Conservation (phyloP, 2,888 invertebrate genomes). For the Parnassius glacialis region DNA sequence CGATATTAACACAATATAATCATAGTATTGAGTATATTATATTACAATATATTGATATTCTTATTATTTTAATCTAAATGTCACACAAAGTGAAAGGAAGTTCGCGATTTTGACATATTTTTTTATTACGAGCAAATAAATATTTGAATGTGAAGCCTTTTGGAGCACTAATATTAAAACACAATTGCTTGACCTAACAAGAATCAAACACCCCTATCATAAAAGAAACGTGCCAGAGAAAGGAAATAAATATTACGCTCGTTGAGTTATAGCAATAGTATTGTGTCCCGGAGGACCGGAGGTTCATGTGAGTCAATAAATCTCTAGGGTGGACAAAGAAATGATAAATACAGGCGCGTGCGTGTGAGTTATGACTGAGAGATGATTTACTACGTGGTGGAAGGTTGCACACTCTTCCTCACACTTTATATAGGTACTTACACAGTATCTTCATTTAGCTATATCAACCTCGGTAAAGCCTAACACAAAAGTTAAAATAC, state of each 20-base stretch:
- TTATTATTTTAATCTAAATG: too few species aligned
- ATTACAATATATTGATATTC: too few species aligned
- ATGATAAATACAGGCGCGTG: constrained; percentile 63
- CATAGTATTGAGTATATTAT: too few species aligned
- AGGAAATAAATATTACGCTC: constrained; percentile 45
- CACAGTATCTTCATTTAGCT: background rate
- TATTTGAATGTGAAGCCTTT: too few species aligned
- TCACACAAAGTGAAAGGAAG: too few species aligned
- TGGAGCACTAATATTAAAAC: background rate
- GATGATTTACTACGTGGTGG: constrained; percentile 57
- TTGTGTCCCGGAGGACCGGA: constrained; percentile 41
- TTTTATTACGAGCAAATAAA: too few species aligned
- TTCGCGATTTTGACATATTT: too few species aligned
- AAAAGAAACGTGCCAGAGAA: constrained; percentile 26
- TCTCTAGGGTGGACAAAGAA: constrained; percentile 68
- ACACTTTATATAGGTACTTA: constrained; percentile 2
- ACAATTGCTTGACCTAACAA: constrained; percentile 19
- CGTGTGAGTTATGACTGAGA: constrained; percentile 53
- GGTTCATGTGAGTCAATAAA: constrained; percentile 46
- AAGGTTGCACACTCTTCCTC: constrained; percentile 27
- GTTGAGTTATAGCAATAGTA: constrained; percentile 43
- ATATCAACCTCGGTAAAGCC: too few species aligned
- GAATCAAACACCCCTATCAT: constrained; percentile 22
- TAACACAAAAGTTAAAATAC: too few species aligned
- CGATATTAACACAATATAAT: too few species aligned